A percentile compares a stretch with the other conserved stretches of the same genome.
Conservation (phyloP, 1,140 invertebrate genomes). For the Diachasmimorpha longicaudata region DNA sequence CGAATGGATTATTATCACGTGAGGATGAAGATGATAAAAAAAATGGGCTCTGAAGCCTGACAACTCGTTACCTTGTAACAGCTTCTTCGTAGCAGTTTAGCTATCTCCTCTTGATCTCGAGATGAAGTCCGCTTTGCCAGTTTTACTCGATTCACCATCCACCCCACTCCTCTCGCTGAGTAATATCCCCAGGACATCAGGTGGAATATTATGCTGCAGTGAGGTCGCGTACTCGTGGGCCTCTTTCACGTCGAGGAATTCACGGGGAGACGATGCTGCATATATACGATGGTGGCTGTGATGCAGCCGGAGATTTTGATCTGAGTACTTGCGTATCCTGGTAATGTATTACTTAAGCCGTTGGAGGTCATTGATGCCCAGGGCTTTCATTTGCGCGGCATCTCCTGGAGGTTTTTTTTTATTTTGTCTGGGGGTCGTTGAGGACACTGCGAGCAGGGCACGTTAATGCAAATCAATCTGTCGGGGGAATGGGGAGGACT, state of each 20-base stretch:
- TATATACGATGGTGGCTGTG: neutral
- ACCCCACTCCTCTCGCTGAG: neutral
- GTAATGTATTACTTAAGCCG: neutral
- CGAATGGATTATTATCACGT: neutral
- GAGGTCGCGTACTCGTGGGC: neutral
- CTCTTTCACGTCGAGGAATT: neutral
- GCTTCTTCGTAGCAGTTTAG: slow-evolving; percentile 11
- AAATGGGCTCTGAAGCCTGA: slow-evolving; percentile 11
- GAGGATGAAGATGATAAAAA: neutral
- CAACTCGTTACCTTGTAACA: slow-evolving; percentile 21
- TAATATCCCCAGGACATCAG: slow-evolving; percentile 4
- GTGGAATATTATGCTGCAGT: slow-evolving; percentile 5
- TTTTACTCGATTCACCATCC: neutral
- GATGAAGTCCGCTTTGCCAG: slow-evolving; percentile 2
- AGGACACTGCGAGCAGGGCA: neutral
- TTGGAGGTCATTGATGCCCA: neutral
- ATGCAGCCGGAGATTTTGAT: neutral
- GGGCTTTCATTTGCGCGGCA: neutral
- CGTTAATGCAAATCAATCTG: neutral
- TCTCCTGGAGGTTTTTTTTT: neutral
- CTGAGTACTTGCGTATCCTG: neutral
- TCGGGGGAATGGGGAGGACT: neutral
- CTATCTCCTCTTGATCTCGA: slow-evolving; percentile 19
- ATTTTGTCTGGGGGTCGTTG: neutral
- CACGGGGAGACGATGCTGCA: neutral